Conservation (phyloP, 2,113 vertebrate species). For the Grammomys surdaster region DNA sequence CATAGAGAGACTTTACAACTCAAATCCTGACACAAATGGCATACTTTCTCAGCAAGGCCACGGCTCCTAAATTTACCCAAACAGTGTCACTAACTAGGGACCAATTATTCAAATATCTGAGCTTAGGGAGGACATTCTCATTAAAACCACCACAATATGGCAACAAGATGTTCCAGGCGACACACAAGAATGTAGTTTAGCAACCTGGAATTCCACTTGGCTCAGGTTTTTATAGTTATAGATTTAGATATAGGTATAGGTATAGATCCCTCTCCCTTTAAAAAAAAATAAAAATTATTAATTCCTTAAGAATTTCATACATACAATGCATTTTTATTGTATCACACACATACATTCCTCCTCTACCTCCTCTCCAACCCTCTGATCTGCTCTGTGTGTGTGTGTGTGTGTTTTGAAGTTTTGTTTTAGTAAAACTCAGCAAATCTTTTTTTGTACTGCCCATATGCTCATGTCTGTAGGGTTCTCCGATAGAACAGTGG, state of each 20-base stretch:
- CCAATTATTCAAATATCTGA: background rate
- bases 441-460: background rate
- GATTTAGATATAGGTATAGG: too few species aligned
- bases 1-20: background rate
- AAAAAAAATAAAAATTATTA: background rate
- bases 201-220: background rate
- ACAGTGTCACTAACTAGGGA: background rate
- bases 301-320: background rate
- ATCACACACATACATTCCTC: background rate
- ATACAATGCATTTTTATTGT: background rate
- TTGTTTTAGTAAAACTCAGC: background rate
- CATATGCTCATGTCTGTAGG: background rate
- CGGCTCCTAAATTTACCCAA: background rate
- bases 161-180: background rate
- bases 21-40: background rate
- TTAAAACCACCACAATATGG: background rate
- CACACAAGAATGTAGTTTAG: background rate
- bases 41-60: background rate
- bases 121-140: background rate
- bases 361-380: background rate
- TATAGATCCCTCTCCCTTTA: background rate
- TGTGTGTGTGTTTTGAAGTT: background rate
- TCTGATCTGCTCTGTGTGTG: background rate
- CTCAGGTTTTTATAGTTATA: background rate
- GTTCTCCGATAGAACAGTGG: too few species aligned